A percentile compares a stretch with the other conserved stretches of the same genome.
These are phyloP conservation scores for Eubucco bourcierii DNA, from an alignment of 2,113 vertebrate genomes.

Conservation along the genomic window DNA sequence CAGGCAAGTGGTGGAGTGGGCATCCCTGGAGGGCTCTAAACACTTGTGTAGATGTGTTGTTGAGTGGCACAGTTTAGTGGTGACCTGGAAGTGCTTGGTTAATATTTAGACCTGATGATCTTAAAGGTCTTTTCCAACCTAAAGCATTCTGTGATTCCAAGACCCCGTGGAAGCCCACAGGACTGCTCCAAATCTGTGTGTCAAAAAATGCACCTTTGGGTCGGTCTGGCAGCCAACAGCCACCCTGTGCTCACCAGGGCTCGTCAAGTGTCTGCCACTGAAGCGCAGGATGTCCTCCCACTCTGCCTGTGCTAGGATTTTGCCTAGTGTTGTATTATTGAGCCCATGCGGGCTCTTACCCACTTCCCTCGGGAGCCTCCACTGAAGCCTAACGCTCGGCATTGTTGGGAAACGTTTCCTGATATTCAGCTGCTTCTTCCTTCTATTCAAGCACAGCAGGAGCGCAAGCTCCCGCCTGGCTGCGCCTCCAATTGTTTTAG, in stretches of 20 bases:
- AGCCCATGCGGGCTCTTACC: neutral
- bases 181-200: neutral
- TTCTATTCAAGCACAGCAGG: slow-evolving; percentile 51
- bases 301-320: neutral
- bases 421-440: slow-evolving; percentile 64
- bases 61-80: too few relatives aligned
- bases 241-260: fast-evolving
- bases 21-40: too few relatives aligned
- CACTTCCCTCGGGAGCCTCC: neutral
- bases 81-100: too few relatives aligned
- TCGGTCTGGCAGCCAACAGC: neutral
- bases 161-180: neutral
- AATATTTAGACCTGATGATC: too few relatives aligned
- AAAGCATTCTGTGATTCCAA: too few relatives aligned
- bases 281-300: neutral
- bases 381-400: neutral
- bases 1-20: too few relatives aligned
- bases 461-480: neutral
- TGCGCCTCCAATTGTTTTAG: slow-evolving; percentile 5
- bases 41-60: too few relatives aligned
- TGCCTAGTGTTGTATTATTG: neutral
- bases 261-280: neutral
- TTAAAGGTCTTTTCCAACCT: too few relatives aligned
- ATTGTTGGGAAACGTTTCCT: slow-evolving; percentile 54
- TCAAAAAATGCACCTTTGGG: fast-evolving